Conservation (phyloP, 64 coral and sea anemone species). For the Montipora efflorescens region DNA sequence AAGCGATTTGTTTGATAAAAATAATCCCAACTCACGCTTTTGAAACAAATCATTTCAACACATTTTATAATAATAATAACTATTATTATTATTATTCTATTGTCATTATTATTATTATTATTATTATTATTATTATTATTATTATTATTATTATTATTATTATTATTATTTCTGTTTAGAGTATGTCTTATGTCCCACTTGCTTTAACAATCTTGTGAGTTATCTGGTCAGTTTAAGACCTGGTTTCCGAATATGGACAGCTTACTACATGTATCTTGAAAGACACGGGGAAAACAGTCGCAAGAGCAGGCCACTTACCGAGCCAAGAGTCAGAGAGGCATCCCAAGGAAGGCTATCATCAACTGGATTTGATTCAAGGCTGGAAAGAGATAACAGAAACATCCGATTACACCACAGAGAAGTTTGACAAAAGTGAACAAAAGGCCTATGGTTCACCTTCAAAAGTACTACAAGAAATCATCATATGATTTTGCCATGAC, state of each 20-base stretch:
- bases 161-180: background rate
- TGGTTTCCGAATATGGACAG: background rate
- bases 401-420: background rate
- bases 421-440: constrained; percentile 10
- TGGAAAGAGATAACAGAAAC: constrained; percentile 24
- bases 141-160: too few species aligned
- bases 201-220: too few species aligned
- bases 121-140: too few species aligned
- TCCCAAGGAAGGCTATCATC: constrained; percentile 63
- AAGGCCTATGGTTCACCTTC: background rate
- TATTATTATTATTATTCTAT: too few species aligned
- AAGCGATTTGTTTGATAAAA: background rate
- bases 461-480: background rate
- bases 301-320: background rate
- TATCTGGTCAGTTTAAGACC: too few species aligned
- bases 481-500: constrained; percentile 10
- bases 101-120: too few species aligned
- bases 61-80: too few species aligned
- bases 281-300: background rate
- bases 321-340: constrained; percentile 5
- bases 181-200: too few species aligned
- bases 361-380: constrained; percentile 66
- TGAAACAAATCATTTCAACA: too few species aligned
- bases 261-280: background rate
- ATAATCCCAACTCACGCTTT: background rate